These are phyloP conservation scores for Phortica okadai DNA, from an alignment of 2,888 invertebrate genomes.

Conservation along the genomic window DNA sequence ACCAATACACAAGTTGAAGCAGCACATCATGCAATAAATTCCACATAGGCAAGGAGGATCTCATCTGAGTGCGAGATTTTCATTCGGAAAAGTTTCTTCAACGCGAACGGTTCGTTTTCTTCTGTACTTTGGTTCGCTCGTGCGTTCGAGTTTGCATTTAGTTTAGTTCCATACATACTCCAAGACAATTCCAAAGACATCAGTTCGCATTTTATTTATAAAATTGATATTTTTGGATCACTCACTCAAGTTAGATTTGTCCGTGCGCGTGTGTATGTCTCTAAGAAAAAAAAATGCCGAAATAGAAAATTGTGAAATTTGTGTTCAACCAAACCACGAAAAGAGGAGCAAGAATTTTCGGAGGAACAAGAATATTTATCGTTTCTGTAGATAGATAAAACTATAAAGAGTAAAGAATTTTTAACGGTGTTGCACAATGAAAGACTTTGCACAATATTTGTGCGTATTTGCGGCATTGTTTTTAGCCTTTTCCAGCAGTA, in stretches of 20 bases:
- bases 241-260: slow-evolving; percentile 46
- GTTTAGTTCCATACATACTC: slow-evolving; percentile 41
- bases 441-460: slow-evolving; percentile 55
- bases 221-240: slow-evolving; percentile 69
- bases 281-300: slow-evolving; percentile 54
- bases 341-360: slow-evolving; percentile 9
- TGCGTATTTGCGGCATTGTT: slow-evolving; percentile 52
- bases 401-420: slow-evolving; percentile 22
- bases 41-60: slow-evolving; percentile 67
- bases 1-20: slow-evolving; percentile 8
- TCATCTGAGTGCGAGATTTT: slow-evolving; percentile 55
- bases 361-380: neutral
- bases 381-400: neutral
- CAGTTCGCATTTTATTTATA: slow-evolving; percentile 67
- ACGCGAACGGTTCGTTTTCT: slow-evolving; percentile 55
- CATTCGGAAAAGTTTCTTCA: slow-evolving; percentile 61
- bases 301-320: slow-evolving; percentile 55
- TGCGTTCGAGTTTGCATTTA: slow-evolving; percentile 29
- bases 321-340: slow-evolving; percentile 27
- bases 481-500: slow-evolving; percentile 48
- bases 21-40: slow-evolving; percentile 39
- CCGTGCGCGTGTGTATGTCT: slow-evolving; percentile 34
- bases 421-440: slow-evolving; percentile 42
- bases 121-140: slow-evolving; percentile 35
- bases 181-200: slow-evolving; percentile 54